Conservation (phyloP, 2,797 vertebrate genomes). For the Alcedo quadribrachys region DNA sequence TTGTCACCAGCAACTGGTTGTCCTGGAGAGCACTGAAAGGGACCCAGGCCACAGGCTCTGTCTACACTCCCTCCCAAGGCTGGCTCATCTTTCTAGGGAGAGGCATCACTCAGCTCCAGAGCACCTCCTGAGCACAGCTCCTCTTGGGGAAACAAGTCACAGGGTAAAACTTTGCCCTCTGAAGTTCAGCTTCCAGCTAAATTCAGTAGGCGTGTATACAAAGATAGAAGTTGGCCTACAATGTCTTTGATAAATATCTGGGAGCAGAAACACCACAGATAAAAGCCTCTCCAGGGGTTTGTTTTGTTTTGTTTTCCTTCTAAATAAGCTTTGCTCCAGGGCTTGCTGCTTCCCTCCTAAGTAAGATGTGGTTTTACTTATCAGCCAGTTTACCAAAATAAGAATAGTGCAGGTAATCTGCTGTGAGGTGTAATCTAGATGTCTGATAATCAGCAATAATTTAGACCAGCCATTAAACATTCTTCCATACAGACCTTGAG, state of each 20-base stretch:
- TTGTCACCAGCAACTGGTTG: neutral
- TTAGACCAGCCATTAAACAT: neutral
- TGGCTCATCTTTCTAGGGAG: neutral
- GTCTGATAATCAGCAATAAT: neutral
- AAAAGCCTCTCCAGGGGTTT: neutral
- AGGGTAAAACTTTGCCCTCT: rapidly evolving
- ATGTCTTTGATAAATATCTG: neutral
- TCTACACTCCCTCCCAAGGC: neutral
- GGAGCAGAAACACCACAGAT: neutral
- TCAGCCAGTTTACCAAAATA: neutral
- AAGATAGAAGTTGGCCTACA: neutral
- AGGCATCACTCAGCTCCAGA: neutral
- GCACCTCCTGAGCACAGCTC: neutral
- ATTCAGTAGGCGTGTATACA: neutral
- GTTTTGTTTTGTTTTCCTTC: neutral
- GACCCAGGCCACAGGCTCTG: neutral
- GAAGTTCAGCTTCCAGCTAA: neutral
- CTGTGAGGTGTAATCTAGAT: neutral
- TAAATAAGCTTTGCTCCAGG: neutral
- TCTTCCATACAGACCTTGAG: neutral
- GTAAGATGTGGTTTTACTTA: neutral
- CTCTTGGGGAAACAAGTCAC: neutral
- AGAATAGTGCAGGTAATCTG: neutral
- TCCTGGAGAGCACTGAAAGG: neutral
- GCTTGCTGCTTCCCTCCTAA: neutral